Evolutionary conservation across 2,113 vertebrate species (phyloP).

Genomic region (Argyrosomus japonicus): DNA sequence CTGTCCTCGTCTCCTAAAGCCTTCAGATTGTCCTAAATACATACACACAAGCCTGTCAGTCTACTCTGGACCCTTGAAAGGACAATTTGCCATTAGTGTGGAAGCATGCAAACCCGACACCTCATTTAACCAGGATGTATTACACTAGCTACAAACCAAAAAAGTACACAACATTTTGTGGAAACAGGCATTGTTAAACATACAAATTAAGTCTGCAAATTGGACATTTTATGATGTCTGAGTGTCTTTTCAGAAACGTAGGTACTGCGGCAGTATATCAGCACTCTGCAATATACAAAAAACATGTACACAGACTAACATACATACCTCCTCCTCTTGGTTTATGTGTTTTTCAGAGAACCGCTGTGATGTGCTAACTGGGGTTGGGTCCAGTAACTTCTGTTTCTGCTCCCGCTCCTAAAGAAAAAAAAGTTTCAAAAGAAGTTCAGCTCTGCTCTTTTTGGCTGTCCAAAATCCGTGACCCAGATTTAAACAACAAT

Average conservation of each 20-base stretch:
- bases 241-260: not conserved
- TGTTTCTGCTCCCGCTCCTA: constrained; percentile 90
- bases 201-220: not conserved
- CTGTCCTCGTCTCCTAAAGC: constrained; percentile 84
- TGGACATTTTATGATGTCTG: not conserved
- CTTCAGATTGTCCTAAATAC: constrained; percentile 82
- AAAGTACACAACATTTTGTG: not conserved
- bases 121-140: not conserved
- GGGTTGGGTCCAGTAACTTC: constrained; percentile 86
- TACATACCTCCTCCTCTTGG: constrained; percentile 85
- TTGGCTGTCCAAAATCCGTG: not conserved
- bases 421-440: not conserved
- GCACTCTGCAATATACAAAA: not conserved
- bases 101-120: not conserved
- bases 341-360: constrained; percentile 83
- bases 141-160: not conserved
- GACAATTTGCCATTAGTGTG: not conserved
- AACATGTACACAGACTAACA: not conserved
- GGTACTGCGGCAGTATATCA: not conserved
- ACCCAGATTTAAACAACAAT: not conserved
- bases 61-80: not conserved
- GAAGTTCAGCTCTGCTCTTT: not conserved
- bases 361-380: constrained; percentile 85
- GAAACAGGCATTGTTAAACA: too few species aligned
- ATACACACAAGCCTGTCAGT: constrained; percentile 27